These are phyloP conservation scores for Melospiza melodia DNA, from an alignment of 2,113 vertebrate species.

Conservation along the genomic window DNA sequence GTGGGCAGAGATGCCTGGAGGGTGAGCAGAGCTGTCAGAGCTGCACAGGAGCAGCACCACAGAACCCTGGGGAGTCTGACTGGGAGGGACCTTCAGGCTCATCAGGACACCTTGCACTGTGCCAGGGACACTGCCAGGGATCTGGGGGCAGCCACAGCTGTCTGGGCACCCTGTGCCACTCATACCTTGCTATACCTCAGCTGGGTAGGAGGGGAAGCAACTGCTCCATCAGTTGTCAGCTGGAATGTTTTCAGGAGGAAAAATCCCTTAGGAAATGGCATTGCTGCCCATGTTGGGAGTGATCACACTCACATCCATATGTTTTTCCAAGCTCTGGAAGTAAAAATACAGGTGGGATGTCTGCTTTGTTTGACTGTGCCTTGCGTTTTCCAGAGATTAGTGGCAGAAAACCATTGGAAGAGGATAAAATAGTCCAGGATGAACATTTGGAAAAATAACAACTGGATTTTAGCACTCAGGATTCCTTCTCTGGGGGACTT, in stretches of 20 bases:
- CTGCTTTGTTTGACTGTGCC: background rate
- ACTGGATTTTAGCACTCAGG: background rate
- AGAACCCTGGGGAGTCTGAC: background rate
- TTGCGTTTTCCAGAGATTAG: background rate
- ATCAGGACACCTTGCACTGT: background rate
- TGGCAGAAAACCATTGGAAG: background rate
- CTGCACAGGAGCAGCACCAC: background rate
- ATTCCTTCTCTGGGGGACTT: background rate
- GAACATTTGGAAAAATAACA: background rate
- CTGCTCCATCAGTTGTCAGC: rapidly evolving
- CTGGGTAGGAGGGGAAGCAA: background rate
- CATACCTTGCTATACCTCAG: rapidly evolving
- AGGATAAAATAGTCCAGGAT: background rate
- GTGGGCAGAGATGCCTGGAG: background rate
- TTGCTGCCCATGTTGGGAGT: background rate
- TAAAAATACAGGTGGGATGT: background rate
- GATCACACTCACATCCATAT: background rate
- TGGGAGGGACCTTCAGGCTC: background rate
- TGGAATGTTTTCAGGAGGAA: background rate
- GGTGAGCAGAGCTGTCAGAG: background rate
- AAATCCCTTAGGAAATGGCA: background rate
- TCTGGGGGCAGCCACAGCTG: background rate
- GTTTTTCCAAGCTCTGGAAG: background rate
- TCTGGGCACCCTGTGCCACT: background rate
- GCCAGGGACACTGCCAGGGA: background rate